These are phyloP conservation scores for Leptatherina wallacei DNA, from an alignment of 2,797 vertebrate genomes.

Conservation along the genomic window DNA sequence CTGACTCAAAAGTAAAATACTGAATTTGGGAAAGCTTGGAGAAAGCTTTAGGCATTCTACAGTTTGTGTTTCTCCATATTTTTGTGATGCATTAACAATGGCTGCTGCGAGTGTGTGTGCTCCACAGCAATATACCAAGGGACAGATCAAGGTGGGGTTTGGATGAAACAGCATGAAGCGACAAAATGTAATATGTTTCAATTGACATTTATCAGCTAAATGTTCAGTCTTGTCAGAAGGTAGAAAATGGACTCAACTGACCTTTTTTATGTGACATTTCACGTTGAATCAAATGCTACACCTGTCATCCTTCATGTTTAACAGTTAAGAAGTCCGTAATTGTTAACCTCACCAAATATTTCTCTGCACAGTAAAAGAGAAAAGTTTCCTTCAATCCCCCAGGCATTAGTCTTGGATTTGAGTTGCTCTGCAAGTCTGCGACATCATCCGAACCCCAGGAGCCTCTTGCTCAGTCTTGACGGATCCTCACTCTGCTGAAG, in stretches of 20 bases:
- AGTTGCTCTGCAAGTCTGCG: conserved; percentile 72
- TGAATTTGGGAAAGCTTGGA: conserved; percentile 92
- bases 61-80: conserved; percentile 85
- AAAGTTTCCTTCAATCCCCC: conserved; percentile 58
- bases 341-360: conserved; percentile 52
- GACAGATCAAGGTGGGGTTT: conserved; percentile 92
- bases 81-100: conserved; percentile 90
- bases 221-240: conserved; percentile 21
- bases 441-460: conserved; percentile 91
- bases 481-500: conserved; percentile 85
- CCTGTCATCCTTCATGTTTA: conserved; percentile 44
- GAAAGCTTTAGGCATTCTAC: conserved; percentile 89
- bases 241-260: conserved; percentile 23
- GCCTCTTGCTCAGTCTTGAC: conserved; percentile 83
- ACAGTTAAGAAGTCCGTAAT: conserved; percentile 43
- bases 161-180: conserved; percentile 85
- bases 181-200: conserved; percentile 44
- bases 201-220: conserved; percentile 46
- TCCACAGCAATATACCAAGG: conserved; percentile 94
- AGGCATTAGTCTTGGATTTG: conserved; percentile 66
- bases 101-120: conserved; percentile 98
- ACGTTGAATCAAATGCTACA: conserved; percentile 45
- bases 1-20: conserved; percentile 89
- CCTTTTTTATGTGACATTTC: conserved; percentile 40
- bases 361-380: conserved; percentile 59